Base-by-base conservation (phyloP, 53 echinoderm and acorn worm species). In the Stichopus horrens region DNA sequence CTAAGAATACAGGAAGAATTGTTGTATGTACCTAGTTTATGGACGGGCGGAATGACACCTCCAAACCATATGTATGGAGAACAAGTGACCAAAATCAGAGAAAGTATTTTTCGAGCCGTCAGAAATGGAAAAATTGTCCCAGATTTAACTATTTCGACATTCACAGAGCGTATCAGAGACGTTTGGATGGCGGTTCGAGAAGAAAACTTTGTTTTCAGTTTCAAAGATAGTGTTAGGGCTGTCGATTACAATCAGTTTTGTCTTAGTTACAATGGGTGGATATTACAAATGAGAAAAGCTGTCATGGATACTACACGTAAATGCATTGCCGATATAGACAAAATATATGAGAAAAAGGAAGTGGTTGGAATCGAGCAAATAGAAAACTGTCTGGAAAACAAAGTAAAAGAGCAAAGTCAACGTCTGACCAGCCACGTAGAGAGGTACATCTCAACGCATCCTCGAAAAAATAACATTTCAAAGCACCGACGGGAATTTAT, bases 51-150 rank as follows among this genome's bases (percentile, higher is more conserved):
- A 11, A 82, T 82, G 82, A 14, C 82, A 7, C 82, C 82, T 8
- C 82, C 82, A 57, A 82, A 82, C 18, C 82, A 82, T 19, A 82
- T 82, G 82, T 58, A 82, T 54, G 55, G 82, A 7, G 82, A 82
- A 57, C 53, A 52, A 0, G 58, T 82, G 18, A 57, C 19, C 18
- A 82, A 82, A 57, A 57, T 82, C 14, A 82, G 22, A 22, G 57
- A 9, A 2, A 18, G 57, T 7, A 6, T 82, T 11, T 57, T 82
- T n/a, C 55, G 55, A 5, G 82, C 53, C 7, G 18, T 82, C 11
- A 13, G 10, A n/a, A 58, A 58, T 21, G 57, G 57, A 55, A 82
- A 4, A 9, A 82, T 82, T 7, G 19, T 55, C 9, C 82, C 82
- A 19, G 83, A 83, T 11, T 58, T 83, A 60, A 83, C 83, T 5